Base-by-base conservation (phyloP, 2,888 invertebrate genomes). In the Tipula confusa region DNA sequence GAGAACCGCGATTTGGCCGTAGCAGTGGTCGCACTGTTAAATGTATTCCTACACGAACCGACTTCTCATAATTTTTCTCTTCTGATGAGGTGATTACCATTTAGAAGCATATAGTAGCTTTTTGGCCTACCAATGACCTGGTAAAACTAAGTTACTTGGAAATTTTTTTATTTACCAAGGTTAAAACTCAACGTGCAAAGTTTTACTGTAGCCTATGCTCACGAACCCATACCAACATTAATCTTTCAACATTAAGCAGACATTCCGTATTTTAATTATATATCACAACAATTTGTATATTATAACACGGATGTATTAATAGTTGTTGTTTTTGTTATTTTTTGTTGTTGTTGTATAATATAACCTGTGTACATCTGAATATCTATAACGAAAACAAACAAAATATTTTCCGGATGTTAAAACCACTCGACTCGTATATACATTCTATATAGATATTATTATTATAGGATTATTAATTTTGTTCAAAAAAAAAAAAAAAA, bases 211-310 rank as follows among this genome's bases (percentile, higher is more conserved):
- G 43, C 64, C n/a, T 24, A n/a, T n/a, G 64, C 24, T 64, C 9
- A 24, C 64, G 24, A 24, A 7, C 9, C 64, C 64, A 64, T 64
- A 7, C 9, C 64, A 64, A 2, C n/a, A n/a, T 9, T 18, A 24
- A 64, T 24, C 64, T 64, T 24, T 64, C 64, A 64, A 64, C 64
- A 64, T 64, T 24, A 64, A 64, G 64, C 64, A 64, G 64, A 64
- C 64, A 24, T 64, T 24, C 33, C 2, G 33, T 2, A 24, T 43
- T 36, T 36, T 36, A 36, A 36, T 24, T 64, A 24, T 64, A 24
- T 24, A 7, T 18, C 64, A 64, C 64, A 13, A 64, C 18, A 24
- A 64, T 64, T 64, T 64, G 64, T 64, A 64, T 64, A 64, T 64
- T 64, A 64, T 64, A 24, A n/a, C 4, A 64, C 64, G 64, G 64